Percentiles rank a stretch among this genome's conserved stretches.
These are phyloP conservation scores for Acanthosepion esculentum DNA, from an alignment of 2,888 invertebrate genomes.

Conservation along the genomic window DNA sequence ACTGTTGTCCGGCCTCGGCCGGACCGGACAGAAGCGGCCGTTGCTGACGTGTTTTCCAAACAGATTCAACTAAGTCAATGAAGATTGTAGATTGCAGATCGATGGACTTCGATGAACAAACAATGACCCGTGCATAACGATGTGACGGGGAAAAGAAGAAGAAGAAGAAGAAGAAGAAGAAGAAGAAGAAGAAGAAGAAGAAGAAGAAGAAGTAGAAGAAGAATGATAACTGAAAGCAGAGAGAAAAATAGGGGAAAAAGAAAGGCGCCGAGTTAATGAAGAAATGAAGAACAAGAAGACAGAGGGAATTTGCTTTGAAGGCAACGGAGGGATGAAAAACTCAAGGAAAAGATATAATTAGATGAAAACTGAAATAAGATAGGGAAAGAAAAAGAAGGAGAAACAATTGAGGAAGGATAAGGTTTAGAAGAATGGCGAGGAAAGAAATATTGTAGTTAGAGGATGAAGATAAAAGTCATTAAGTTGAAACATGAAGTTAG, in stretches of 20 bases:
- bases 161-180: background rate
- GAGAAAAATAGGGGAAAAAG: background rate
- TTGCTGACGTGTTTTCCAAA: background rate
- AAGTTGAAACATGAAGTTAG: no score
- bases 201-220: background rate
- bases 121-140: background rate
- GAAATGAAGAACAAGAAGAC: background rate
- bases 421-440: no score
- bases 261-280: background rate
- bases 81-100: background rate
- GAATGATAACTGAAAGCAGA: background rate
- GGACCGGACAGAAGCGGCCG: background rate
- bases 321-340: rapidly evolving
- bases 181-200: background rate
- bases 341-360: no score
- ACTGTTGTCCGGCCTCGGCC: background rate
- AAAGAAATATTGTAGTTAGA: no score
- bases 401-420: no score
- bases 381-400: no score
- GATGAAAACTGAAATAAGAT: no score
- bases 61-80: background rate
- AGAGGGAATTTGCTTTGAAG: no score
- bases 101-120: background rate
- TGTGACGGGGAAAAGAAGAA: background rate
- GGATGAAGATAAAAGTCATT: no score